Evolutionary conservation across 2,888 invertebrate genomes (phyloP), one percentile per base, ranked within the genome.

Genomic region (Drosophila longiperda): DNA sequence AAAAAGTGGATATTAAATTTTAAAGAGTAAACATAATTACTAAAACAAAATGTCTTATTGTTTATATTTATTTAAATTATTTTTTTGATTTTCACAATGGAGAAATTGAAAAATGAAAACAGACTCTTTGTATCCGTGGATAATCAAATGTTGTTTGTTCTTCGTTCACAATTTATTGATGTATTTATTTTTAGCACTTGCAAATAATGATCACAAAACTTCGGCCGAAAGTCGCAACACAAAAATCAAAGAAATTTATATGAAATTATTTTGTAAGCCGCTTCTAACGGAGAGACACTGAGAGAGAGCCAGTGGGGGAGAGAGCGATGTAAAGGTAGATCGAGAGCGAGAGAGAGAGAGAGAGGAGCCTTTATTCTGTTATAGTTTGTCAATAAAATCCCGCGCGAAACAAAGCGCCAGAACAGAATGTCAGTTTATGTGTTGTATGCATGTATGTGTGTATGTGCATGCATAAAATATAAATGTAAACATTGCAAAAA

Each of bases 321-420:
- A 49, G 34, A 57, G 58, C 7, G 17, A 52, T 42, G 29, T 23
- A 54, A 45, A 29, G 29, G 9, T 29, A 17, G 52, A 26, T 34
- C 32, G 29, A 50, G 45, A 55, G 20, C 55, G 32, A 36, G 32
- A 34, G 53, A 54, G 26, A 40, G 29, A 34, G 34, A 45, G 59
- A 57, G 49, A 33, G 17, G 42, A 38, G 26, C 55, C 53, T 58
- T 69, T 26, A 40, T 69, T 73, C 62, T 70, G 66, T 70, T 71
- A 55, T 79, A 81, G 79, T 87, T 89, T 85, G 85, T 78, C 83
- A 87, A 87, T 87, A 78, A 82, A 77, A 82, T 78, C 88, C 89
- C 85, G 85, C 85, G 89, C 86, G 89, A 85, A 87, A 89, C 88
- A 85, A 85, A 80, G 88, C 83, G 73, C 78, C 89, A 85, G 73